Conservation (phyloP, 2,888 invertebrate species). For the Trypoxylon attenuatum region DNA sequence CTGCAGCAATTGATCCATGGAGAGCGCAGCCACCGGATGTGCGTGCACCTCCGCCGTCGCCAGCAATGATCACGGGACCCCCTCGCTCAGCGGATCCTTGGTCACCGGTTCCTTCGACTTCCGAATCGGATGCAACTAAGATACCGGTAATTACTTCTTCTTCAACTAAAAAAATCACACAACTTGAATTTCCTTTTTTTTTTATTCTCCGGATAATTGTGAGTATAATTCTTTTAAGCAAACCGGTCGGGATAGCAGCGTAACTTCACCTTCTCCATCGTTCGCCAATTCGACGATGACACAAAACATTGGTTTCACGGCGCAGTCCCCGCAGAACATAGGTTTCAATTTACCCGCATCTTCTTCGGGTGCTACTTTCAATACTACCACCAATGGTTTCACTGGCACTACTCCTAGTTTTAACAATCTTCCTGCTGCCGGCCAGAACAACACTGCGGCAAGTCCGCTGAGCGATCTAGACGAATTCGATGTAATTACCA, state of each 20-base stretch:
- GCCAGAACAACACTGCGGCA: conserved; percentile 56
- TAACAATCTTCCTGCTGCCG: conserved; percentile 62
- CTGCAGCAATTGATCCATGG: conserved; percentile 70
- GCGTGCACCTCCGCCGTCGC: conserved; percentile 60
- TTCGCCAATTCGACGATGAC: conserved; percentile 62
- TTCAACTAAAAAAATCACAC: too few relatives aligned
- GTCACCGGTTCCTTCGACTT: conserved; percentile 73
- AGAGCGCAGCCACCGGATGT: conserved; percentile 62
- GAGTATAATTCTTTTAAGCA: too few relatives aligned
- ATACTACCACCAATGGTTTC: conserved; percentile 66
- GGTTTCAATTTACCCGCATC: conserved; percentile 65
- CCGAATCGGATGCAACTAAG: conserved; percentile 41
- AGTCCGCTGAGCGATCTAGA: conserved; percentile 84
- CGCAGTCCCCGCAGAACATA: conserved; percentile 65
- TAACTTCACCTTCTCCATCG: conserved; percentile 59
- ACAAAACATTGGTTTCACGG: conserved; percentile 62
- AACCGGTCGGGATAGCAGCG: conserved; percentile 50
- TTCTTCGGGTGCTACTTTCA: conserved; percentile 54
- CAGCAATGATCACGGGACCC: conserved; percentile 56
- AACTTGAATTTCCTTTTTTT: too few relatives aligned
- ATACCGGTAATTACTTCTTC: conserved; percentile 23
- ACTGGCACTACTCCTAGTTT: conserved; percentile 64
- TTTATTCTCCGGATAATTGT: not conserved
- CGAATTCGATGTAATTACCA: conserved; percentile 91
- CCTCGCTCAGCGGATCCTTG: conserved; percentile 76